These are phyloP conservation scores for Dinoponera quadriceps DNA, from an alignment of 1,140 invertebrate species.

Conservation along the genomic window DNA sequence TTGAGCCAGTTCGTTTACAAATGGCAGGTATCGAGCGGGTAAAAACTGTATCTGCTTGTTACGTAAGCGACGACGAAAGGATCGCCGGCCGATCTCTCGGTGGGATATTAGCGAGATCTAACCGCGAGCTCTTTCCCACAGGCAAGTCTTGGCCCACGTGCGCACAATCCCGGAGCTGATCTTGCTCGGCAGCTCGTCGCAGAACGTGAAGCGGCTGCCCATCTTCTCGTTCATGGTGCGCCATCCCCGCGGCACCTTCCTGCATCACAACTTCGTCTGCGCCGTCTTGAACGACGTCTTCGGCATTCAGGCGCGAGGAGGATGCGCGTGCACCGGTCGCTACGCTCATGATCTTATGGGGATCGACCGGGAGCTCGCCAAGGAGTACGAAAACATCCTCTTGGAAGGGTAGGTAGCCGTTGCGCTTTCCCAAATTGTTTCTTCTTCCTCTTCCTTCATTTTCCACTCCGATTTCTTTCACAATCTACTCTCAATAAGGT, in stretches of 20 bases:
- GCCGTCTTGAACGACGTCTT: conserved; percentile 96
- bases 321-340: conserved; percentile 93
- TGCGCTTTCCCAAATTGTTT: too few species aligned
- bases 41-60: background rate
- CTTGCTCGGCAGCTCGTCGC: conserved; percentile 90
- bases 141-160: conserved; percentile 91
- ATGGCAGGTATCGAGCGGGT: background rate
- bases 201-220: conserved; percentile 89
- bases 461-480: too few species aligned
- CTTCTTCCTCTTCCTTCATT: too few species aligned
- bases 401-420: conserved; percentile 88
- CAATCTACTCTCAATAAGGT: background rate
- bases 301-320: conserved; percentile 95
- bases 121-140: conserved; percentile 79
- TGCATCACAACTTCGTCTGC: conserved; percentile 96
- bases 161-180: conserved; percentile 92
- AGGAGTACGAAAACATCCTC: conserved; percentile 91
- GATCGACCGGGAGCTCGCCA: conserved; percentile 91
- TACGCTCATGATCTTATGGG: conserved; percentile 95
- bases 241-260: conserved; percentile 92
- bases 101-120: background rate
- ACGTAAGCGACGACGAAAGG: background rate
- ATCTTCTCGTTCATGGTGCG: conserved; percentile 95
- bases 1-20: background rate
- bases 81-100: too few species aligned